Evolutionary conservation across 2,113 vertebrate species (phyloP).

Genomic region (Lamprotornis superbus): DNA sequence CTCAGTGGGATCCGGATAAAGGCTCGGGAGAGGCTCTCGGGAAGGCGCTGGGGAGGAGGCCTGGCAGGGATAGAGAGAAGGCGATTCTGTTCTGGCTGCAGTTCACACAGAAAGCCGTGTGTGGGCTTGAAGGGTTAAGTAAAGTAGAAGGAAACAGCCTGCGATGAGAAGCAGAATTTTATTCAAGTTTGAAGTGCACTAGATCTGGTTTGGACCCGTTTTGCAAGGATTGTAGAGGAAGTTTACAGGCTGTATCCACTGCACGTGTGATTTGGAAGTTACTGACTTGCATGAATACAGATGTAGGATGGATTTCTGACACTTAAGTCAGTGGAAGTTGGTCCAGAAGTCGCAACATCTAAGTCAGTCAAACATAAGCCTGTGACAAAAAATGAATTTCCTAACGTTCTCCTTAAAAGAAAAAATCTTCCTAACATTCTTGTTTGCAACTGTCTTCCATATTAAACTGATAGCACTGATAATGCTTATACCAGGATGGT

Average conservation of each 20-base stretch:
- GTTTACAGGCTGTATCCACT: not conserved
- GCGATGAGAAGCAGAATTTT: not conserved
- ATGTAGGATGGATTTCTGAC: not conserved
- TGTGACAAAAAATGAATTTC: not conserved
- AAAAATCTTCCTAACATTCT: not conserved
- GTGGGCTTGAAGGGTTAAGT: not conserved
- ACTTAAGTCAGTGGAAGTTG: not conserved
- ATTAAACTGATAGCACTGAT: not conserved
- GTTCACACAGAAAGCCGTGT: accelerated
- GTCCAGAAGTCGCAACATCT: not conserved
- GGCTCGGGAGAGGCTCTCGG: not conserved
- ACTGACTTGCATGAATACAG: not conserved
- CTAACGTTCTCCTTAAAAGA: not conserved
- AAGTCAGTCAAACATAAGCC: not conserved
- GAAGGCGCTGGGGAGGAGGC: not conserved
- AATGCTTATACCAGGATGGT: not conserved
- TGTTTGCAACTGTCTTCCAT: not conserved
- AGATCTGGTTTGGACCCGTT: not conserved
- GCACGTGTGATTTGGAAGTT: not conserved
- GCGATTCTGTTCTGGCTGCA: accelerated
- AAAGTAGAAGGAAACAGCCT: not conserved
- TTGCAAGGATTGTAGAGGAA: not conserved
- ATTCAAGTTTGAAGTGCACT: not conserved
- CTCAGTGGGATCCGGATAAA: accelerated
- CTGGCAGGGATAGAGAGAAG: accelerated